Evolutionary conservation across 2,113 vertebrate species (phyloP), one percentile per base, ranked within the genome.

Genomic region (Chinchilla lanigera): DNA sequence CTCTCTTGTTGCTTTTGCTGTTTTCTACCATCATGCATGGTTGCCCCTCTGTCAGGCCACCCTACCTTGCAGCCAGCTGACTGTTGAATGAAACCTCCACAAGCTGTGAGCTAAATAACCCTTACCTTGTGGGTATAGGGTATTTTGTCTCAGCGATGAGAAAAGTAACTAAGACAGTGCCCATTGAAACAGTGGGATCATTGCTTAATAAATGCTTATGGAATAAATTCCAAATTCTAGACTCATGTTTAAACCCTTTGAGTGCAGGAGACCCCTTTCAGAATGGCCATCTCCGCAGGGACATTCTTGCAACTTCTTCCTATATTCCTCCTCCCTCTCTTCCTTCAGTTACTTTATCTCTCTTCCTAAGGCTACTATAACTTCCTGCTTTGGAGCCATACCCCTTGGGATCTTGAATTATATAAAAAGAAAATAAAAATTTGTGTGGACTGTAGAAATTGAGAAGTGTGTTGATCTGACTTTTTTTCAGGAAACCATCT

Each of bases 201-300:
- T 75, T 69, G 35, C n/a, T 96, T 84, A 58, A 52, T 52, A 77
- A 94, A 71, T 78, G 38, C 90, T 94, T 77, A 93, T 26, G 12
- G 61, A 94, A 92, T 82, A 75, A 89, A 94, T 90, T 92, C 54
- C 86, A 95, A 63, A 75, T 85, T 85, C 47, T 71, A 69, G 19
- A 33, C 41, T 92, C 41, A 63, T 28, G 84, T 61, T 78, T 75
- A 87, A 63, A 47, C 26, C 28, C 28, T 22, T n/a, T 69, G 58
- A 93, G 35, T 77, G 9, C 30, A 90, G 58, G 28, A 35, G 33
- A 35, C n/a, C 20, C 71, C 52, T 93, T 96, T 63, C 52, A 35
- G 82, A 50, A 83, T 56, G 75, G 33, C 17, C 69, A 88, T 94
- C 89, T 73, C 69, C 47, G 24, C 44, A 82, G 41, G 7, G 30